Conservation (phyloP, 2,888 invertebrate species). For the Drosophila monieri region DNA sequence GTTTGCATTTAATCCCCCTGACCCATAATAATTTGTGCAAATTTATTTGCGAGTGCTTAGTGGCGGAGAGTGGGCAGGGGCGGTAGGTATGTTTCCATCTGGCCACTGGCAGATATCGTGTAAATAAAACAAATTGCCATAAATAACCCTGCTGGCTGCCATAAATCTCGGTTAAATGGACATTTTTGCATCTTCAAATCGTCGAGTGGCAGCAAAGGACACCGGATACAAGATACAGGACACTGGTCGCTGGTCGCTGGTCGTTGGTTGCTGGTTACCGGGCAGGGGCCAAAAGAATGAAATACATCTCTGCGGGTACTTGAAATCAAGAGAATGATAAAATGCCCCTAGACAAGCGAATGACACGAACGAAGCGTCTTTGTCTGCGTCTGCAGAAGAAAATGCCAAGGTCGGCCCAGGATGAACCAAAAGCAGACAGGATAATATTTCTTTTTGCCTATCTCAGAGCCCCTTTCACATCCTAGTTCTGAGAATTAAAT, state of each 20-base stretch:
- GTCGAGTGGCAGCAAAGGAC: conserved; percentile 52
- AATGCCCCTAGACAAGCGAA: conserved; percentile 50
- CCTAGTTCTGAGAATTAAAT: not conserved
- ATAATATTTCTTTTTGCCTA: conserved; percentile 1
- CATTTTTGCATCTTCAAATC: conserved; percentile 80
- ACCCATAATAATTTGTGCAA: conserved; percentile 79
- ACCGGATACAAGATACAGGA: conserved; percentile 19
- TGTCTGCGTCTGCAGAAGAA: conserved; percentile 12
- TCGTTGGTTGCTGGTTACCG: not conserved
- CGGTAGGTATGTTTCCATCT: conserved; percentile 30
- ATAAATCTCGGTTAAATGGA: conserved; percentile 81
- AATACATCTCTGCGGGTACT: conserved; percentile 50
- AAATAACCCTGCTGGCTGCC: conserved; percentile 74
- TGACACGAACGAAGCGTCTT: conserved; percentile 21
- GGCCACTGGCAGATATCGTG: conserved; percentile 72
- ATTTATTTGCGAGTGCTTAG: conserved; percentile 77
- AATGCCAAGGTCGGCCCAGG: conserved; percentile 50
- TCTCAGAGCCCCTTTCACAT: not conserved
- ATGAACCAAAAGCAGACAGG: conserved; percentile 3
- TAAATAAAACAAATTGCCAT: conserved; percentile 81
- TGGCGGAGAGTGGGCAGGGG: conserved; percentile 16
- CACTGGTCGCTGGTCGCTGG: not conserved
- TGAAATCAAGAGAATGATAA: conserved; percentile 64
- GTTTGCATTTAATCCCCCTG: conserved; percentile 70
- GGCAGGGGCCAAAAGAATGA: conserved; percentile 11